Base-by-base conservation (phyloP, 2,888 invertebrate species). In the Amiota minor region DNA sequence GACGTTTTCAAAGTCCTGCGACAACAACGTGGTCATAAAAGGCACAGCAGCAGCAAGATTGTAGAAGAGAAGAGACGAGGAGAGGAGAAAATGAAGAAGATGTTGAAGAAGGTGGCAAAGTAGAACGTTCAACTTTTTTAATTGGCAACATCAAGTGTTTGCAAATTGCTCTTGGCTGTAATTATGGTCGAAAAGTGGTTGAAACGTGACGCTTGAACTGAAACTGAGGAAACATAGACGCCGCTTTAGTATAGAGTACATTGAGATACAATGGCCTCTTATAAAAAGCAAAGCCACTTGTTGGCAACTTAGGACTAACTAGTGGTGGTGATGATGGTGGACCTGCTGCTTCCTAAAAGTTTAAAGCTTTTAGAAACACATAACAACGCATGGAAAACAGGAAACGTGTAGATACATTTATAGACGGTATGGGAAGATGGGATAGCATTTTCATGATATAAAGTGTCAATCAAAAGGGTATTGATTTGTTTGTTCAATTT, bases 61-160 rank as follows among this genome's bases (percentile, higher is more conserved):
- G 49, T 20, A 16, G 6, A 76, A 55, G 68, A 70, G 55, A 61
- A 70, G 61, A 20, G 77, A 70, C 47, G 71, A 73, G 76, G 79
- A 82, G 81, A 82, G 82, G 82, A 82, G 82, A 81, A 84, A 16
- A 16, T 16, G n/a, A 53, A 11, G 14, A 16, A 14, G 12, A 53
- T 16, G n/a, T 16, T 53, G 16, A 53, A 53, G 16, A 53, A 53
- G 53, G 53, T 16, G 35, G 35, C 35, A 35, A 35, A n/a, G n/a
- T 8, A 53, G n/a, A 65, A 65, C 16, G 81, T 81, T 83, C 81
- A 83, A 83, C 83, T 85, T 84, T 83, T 35, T 80, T 85, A 85
- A 85, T 85, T 85, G 85, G 84, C 81, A 81, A 81, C 84, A 85
- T 85, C 85, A 85, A 85, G 85, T 85, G 84, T 84, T 85, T 85